Evolutionary conservation across 2,797 vertebrate species (phyloP), one percentile per base, ranked within the genome.

Genomic region (Simalia tracyae): DNA sequence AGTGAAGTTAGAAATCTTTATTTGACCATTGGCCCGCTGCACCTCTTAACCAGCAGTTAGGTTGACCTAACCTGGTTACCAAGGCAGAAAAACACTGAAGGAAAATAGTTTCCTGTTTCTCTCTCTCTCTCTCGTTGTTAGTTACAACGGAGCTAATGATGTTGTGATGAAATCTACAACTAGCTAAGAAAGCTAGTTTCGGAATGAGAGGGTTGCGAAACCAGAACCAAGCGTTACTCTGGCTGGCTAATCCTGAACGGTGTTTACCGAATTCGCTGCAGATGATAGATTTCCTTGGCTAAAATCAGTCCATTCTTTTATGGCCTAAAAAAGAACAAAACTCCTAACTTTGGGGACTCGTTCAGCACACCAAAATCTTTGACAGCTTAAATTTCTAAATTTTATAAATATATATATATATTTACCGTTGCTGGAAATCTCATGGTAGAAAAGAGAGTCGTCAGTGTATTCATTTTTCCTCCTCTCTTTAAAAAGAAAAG

Each of bases 51-150:
- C 36, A 11, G 3, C 8, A 10, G 17, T 81, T 46, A 9, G 1
- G 8, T 46, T 22, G 24, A 46, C 10, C 36, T 24, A 81, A 19
- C 19, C 2, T 5, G 24, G 36, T 81, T 46, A 19, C 10, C 8
- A 76, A 10, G 7, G 68, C 5, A 0, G 6, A 0, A 7, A 17
- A 31, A 15, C 6, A 9, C 8, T 0, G 9, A 24, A 46, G 72
- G 6, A 81, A 81, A 7, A 7, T 11, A 46, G 19, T 46, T 81
- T 81, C 46, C 19, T 81, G 31, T 46, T 46, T 81, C 36, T 76
- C 36, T 76, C 1, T 76, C 36, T 76, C 1, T 81, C 36, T 76
- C 36, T 76, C 3, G 0, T 11, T 46, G 36, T 24, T 11, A 81
- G 36, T 81, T 46, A 42, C 36, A 76, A 46, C 17, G 15, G 14